Evolutionary conservation across 2,888 invertebrate genomes (phyloP), one percentile per base, ranked within the genome.

Genomic region (Metopia argyrocephala): DNA sequence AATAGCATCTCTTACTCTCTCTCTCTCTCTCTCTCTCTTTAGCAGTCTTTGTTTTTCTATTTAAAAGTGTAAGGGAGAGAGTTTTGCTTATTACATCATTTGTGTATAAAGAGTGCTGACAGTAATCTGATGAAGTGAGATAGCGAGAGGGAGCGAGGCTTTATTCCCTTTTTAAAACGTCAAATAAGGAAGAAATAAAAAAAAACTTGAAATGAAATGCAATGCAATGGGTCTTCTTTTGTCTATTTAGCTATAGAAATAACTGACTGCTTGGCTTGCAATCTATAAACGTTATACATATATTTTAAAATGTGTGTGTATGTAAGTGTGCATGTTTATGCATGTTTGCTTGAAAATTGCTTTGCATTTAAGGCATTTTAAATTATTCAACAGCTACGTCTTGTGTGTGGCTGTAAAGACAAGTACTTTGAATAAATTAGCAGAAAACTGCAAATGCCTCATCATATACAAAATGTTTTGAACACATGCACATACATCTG

Each of bases 71-170:
- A 15, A 38, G 25, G 48, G 57, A 27, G 48, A 64, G 27, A 31
- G 38, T 38, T 38, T 38, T 38, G 38, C 38, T 38, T 38, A 38
- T 38, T 38, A 12, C 38, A 38, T 38, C 38, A 15, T 38, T 12
- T 78, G 78, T 74, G 69, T 54, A 73, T 61, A 70, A 75, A 74
- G 66, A 76, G 82, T 76, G 83, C 80, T 84, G 84, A 83, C 87
- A 84, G 85, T 85, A 87, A 88, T 86, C 88, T 82, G 82, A 81
- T 81, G 81, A 78, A 81, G 78, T 81, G 78, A 78, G 81, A n/a
- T n/a, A n/a, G n/a, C n/a, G n/a, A n/a, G n/a, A n/a, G n/a, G n/a
- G n/a, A n/a, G n/a, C n/a, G n/a, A 81, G 81, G 81, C 81, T 78
- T 76, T 78, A 78, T 81, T 81, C 78, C 81, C 78, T 75, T 78